phyloP scores from a whole-genome alignment of 2,113 vertebrate genomes.

The Paralichthys olivaceus region DNA sequence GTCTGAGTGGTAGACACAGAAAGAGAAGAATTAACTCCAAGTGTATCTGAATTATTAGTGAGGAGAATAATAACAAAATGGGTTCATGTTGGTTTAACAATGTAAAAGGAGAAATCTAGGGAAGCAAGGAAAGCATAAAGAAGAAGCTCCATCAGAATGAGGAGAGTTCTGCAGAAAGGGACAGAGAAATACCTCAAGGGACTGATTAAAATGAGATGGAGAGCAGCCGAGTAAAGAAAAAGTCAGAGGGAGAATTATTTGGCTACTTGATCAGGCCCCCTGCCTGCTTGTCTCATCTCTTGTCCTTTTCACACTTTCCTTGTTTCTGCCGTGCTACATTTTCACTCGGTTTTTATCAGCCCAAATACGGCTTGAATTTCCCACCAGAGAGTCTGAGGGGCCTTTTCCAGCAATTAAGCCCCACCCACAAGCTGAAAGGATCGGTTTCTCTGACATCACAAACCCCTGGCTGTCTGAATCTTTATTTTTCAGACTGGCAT shows the following conservation, averaged over 20 bases:
- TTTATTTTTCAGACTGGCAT: too few species aligned
- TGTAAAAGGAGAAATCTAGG: neutral
- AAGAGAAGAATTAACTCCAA: neutral
- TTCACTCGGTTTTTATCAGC: constrained; percentile 23
- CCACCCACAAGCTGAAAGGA: too few species aligned
- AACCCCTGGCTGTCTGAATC: too few species aligned
- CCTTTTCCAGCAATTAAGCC: too few species aligned
- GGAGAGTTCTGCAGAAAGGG: constrained; percentile 10
- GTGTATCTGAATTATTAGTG: neutral
- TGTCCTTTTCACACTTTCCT: constrained; percentile 20
- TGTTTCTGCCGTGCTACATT: constrained; percentile 5
- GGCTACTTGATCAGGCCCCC: constrained; percentile 8
- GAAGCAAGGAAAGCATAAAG: neutral
- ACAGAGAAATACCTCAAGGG: constrained; percentile 30
- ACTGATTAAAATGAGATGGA: constrained; percentile 51
- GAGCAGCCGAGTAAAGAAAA: constrained; percentile 36
- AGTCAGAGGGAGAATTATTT: constrained; percentile 43
- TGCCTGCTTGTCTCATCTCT: constrained; percentile 17
- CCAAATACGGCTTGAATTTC: constrained; percentile 7
- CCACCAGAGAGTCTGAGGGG: constrained; percentile 5
- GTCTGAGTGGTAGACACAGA: constrained; percentile 81
- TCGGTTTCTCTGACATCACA: too few species aligned
- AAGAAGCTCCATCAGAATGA: constrained; percentile 15
- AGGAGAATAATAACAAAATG: neutral
- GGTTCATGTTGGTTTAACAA: neutral